phyloP scores from a whole-genome alignment of 2,797 vertebrate genomes.

The Prunella strophiata region DNA sequence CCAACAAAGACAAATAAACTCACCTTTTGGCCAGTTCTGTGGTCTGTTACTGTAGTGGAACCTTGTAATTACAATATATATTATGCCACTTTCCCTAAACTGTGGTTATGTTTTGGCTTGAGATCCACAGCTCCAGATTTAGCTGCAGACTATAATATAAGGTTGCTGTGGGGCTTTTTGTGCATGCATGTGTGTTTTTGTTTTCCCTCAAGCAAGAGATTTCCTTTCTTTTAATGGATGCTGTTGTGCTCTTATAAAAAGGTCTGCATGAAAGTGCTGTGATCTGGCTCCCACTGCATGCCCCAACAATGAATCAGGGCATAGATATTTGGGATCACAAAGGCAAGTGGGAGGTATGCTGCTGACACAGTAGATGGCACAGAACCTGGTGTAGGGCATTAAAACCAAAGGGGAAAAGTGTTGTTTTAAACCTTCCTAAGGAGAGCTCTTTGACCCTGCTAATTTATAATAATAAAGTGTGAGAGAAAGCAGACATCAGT shows the following conservation, averaged over 20 bases:
- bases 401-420: conserved; percentile 47
- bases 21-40: not conserved
- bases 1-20: not conserved
- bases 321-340: conserved; percentile 41
- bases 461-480: conserved; percentile 67
- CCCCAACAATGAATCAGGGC: conserved; percentile 15
- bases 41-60: not conserved
- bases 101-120: conserved; percentile 12
- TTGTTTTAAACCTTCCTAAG: conserved; percentile 62
- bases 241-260: conserved; percentile 13
- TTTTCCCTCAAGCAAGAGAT: not conserved
- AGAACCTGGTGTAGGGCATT: conserved; percentile 9
- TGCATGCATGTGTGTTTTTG: fast-evolving
- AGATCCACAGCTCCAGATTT: not conserved
- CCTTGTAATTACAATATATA: not conserved
- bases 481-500: conserved; percentile 42
- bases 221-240: not conserved
- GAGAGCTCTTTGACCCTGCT: conserved; percentile 54
- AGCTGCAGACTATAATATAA: not conserved
- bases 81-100: not conserved
- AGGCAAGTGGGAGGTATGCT: conserved; percentile 37
- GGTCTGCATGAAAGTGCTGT: conserved; percentile 22
- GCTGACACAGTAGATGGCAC: conserved; percentile 22
- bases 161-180: not conserved
- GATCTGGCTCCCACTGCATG: conserved; percentile 35